Conservation (phyloP, 2,113 vertebrate species). For the Thinocorus orbignyianus region DNA sequence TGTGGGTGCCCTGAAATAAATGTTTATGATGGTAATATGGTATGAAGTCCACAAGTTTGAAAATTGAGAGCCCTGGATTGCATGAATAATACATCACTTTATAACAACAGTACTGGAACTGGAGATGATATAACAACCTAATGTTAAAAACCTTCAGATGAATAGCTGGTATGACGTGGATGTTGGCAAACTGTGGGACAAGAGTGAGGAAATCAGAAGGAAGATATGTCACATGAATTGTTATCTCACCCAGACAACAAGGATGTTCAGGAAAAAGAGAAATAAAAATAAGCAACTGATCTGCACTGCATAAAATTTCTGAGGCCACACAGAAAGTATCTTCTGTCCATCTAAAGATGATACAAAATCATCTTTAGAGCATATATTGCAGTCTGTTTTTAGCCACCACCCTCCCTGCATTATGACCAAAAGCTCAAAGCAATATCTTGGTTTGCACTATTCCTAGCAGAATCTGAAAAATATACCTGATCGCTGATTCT, state of each 20-base stretch:
- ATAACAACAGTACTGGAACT: slow-evolving; percentile 39
- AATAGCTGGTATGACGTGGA: not conserved
- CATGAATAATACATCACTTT: slow-evolving; percentile 56
- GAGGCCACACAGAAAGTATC: not conserved
- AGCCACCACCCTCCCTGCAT: not conserved
- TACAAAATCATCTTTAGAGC: not conserved
- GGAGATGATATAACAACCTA: not conserved
- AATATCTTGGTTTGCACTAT: not conserved
- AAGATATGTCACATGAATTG: not conserved
- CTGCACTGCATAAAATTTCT: not conserved
- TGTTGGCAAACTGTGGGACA: not conserved
- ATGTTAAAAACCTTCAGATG: slow-evolving; percentile 9
- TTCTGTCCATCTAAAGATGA: not conserved
- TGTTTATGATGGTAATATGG: slow-evolving; percentile 55
- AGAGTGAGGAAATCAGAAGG: not conserved
- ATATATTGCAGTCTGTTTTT: not conserved
- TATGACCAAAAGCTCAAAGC: not conserved
- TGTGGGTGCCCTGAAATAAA: slow-evolving; percentile 53
- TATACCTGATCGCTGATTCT: not conserved
- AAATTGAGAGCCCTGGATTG: slow-evolving; percentile 34
- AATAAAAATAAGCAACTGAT: not conserved
- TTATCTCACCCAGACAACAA: not conserved
- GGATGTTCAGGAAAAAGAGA: not conserved
- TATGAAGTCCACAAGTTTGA: slow-evolving; percentile 46
- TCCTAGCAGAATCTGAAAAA: not conserved